A percentile compares a stretch with the other conserved stretches of the same genome.
phyloP scores from a whole-genome alignment of 2,888 invertebrate genomes.

The Megamerina dolium region DNA sequence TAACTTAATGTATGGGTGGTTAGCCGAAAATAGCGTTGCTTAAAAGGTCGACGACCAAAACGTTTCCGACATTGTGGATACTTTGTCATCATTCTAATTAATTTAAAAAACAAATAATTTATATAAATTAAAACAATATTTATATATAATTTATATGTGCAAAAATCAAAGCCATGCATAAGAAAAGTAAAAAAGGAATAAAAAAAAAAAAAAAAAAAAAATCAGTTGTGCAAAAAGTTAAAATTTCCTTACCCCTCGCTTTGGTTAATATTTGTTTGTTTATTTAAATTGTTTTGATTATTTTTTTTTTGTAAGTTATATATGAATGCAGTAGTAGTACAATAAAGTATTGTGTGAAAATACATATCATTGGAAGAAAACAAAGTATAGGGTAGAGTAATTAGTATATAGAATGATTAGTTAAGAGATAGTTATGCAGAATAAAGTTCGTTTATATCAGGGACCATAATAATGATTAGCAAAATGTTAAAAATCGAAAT shows the following conservation, averaged over 20 bases:
- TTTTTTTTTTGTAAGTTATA: too few relatives aligned
- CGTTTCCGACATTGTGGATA: slow-evolving; percentile 78
- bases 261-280: slow-evolving; percentile 32
- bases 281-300: too few relatives aligned
- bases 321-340: slow-evolving; percentile 2
- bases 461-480: too few relatives aligned
- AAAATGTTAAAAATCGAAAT: too few relatives aligned
- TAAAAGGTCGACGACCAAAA: slow-evolving; percentile 72
- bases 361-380: slow-evolving; percentile 24
- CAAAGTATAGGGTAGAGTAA: slow-evolving; percentile 31
- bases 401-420: too few relatives aligned
- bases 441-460: too few relatives aligned
- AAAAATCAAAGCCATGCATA: not conserved
- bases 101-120: too few relatives aligned
- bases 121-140: too few relatives aligned
- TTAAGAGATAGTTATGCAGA: too few relatives aligned
- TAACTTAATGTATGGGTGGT: slow-evolving; percentile 63
- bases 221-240: slow-evolving; percentile 21
- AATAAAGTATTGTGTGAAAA: too few relatives aligned
- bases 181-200: not conserved
- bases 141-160: too few relatives aligned
- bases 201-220: slow-evolving; percentile 13
- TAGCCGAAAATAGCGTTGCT: slow-evolving; percentile 80
- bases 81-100: slow-evolving; percentile 77
- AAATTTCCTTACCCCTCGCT: slow-evolving; percentile 43